These are phyloP conservation scores for Falco novaeseelandiae DNA, from an alignment of 2,797 vertebrate genomes.

Conservation along the genomic window DNA sequence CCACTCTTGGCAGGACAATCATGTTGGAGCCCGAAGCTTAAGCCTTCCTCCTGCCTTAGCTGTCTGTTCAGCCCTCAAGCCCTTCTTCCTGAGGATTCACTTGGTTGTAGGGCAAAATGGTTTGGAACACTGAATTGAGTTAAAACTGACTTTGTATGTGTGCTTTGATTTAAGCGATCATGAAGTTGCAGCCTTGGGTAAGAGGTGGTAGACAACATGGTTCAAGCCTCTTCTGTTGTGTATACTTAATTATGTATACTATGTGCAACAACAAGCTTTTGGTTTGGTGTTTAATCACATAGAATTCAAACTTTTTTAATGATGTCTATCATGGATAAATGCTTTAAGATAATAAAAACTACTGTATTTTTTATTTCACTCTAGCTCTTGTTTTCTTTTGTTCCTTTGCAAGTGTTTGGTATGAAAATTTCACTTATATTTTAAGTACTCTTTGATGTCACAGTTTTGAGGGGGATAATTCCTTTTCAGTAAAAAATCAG, in stretches of 20 bases:
- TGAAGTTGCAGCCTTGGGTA: not conserved
- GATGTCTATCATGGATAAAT: not conserved
- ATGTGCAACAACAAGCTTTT: not conserved
- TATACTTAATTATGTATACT: not conserved
- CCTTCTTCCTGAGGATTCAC: not conserved
- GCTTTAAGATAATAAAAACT: not conserved
- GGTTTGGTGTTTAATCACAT: not conserved
- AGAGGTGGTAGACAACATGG: not conserved
- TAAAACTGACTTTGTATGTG: not conserved
- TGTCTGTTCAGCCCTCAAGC: not conserved
- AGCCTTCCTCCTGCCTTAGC: not conserved
- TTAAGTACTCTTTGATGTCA: not conserved
- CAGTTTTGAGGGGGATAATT: not conserved
- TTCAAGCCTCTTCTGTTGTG: not conserved
- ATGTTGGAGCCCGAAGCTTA: not conserved
- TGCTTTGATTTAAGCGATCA: not conserved
- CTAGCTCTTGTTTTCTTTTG: not conserved
- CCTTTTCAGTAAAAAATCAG: not conserved
- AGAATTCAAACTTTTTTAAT: not conserved
- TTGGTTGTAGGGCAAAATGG: not conserved
- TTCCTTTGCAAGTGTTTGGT: not conserved
- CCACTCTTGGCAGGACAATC: rapidly evolving
- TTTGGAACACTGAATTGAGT: not conserved
- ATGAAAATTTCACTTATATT: not conserved
- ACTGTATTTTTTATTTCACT: not conserved